Base-by-base conservation (phyloP, 2,113 vertebrate species). In the Ceuthmochares aereus region DNA sequence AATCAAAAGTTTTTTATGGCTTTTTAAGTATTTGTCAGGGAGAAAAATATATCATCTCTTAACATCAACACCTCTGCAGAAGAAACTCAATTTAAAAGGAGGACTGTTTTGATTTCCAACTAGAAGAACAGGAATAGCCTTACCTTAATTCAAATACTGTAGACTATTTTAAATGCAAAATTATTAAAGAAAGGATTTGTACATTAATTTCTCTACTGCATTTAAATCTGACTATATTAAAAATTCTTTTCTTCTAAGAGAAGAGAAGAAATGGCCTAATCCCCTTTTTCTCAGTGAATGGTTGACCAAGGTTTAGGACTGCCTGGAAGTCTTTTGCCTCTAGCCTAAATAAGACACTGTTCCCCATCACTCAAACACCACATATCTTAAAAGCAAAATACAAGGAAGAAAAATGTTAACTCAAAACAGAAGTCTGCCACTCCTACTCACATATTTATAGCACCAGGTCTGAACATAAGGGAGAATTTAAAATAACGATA, bases 361-460 rank as follows among this genome's bases (percentile, higher is more conserved):
- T 67, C 45, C 62, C 73, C 49, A 86, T 54, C 66, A 72, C 73
- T 87, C 62, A 86, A 95, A 85, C 47, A 90, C 27, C 47, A 90
- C 27, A 56, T n/a, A 77, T 43, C 40, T 69, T 42, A 68, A 78
- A 89, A 95, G 66, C 36, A 89, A 94, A 95, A 84, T 34, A 92
- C 58, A 90, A 78, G 76, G 73, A 89, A 77, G 17, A 93, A 17
- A 94, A 90, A 84, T n/a, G 43, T 37, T 62, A 77, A 40, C 77
- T 88, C 75, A 26, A 63, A 82, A 64, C 90, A 94, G 83, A 92
- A 96, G 92, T 92, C 95, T 96, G 88, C 84, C 94, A 93, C 93
- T 93, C 90, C 96, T 87, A 92, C 96, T 84, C 96, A 91, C 34
- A 20, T 70, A 96, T 86, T 96, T 96, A 92, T 93, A 96, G 88